phyloP scores from a whole-genome alignment of 2,797 vertebrate species.

The Premnoplex brunnescens region DNA sequence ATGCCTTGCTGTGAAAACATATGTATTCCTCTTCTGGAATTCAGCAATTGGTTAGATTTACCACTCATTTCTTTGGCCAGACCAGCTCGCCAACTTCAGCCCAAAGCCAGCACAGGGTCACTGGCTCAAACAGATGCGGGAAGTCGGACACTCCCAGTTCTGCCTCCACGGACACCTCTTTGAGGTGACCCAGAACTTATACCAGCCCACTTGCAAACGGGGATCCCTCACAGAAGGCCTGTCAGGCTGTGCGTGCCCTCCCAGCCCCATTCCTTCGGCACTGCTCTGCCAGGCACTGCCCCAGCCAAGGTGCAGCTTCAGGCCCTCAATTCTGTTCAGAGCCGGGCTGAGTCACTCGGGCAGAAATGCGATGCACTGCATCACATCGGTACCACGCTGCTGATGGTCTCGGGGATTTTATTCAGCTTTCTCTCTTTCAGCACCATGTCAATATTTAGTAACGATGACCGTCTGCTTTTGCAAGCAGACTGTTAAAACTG shows the following conservation, averaged over 20 bases:
- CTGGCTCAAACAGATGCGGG: background rate
- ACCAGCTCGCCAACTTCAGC: background rate
- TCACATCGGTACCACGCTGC: background rate
- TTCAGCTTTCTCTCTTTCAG: background rate
- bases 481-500: background rate
- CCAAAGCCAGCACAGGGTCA: background rate
- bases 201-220: fast-evolving
- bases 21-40: background rate
- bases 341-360: background rate
- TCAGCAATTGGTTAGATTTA: background rate
- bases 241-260: fast-evolving
- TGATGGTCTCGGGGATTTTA: background rate
- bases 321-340: background rate
- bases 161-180: background rate
- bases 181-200: background rate
- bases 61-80: background rate
- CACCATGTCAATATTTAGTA: background rate
- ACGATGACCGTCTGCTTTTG: background rate
- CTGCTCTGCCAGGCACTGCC: background rate
- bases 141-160: background rate
- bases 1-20: background rate
- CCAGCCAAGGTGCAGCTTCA: background rate
- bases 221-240: too few relatives aligned
- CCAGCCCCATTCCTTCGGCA: background rate
- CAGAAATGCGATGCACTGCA: background rate